A percentile compares a stretch with the other conserved stretches of the same genome.
phyloP scores from a whole-genome alignment of 1,140 invertebrate genomes.

The Coenobita brevimanus region DNA sequence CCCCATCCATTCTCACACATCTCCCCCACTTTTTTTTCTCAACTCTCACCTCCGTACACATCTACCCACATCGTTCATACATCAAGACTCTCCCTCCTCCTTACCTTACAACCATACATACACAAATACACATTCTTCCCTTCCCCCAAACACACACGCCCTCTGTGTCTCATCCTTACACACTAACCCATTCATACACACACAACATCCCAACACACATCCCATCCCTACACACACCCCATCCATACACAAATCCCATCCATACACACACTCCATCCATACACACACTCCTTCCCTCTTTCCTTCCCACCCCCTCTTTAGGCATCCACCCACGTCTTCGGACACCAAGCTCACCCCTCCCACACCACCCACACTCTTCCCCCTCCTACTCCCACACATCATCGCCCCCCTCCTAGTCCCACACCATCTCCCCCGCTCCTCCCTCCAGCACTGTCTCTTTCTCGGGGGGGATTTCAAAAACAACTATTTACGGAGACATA shows the following conservation, averaged over 20 bases:
- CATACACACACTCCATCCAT: background rate
- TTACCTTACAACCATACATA: too few species aligned
- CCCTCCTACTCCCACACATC: background rate
- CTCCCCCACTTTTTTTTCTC: background rate
- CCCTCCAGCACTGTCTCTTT: background rate
- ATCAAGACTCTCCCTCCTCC: too few species aligned
- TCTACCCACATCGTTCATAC: too few species aligned
- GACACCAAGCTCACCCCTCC: too few species aligned
- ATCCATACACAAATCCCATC: background rate
- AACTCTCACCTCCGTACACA: background rate
- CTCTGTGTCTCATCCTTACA: too few species aligned
- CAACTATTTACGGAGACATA: slow-evolving; percentile 58
- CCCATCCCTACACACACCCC: too few species aligned
- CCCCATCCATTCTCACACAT: background rate
- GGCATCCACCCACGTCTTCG: too few species aligned
- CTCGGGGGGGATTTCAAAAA: slow-evolving; percentile 30
- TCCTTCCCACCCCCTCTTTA: background rate
- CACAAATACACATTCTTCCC: too few species aligned
- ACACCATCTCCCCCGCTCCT: background rate
- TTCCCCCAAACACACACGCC: too few species aligned
- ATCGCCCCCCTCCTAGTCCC: background rate
- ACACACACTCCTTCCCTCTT: background rate
- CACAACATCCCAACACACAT: too few species aligned
- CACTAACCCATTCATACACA: too few species aligned
- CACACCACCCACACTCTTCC: background rate